Evolutionary conservation across 1,140 invertebrate species (phyloP), one percentile per base, ranked within the genome.

Genomic region (Plectrocnemia conspersa): DNA sequence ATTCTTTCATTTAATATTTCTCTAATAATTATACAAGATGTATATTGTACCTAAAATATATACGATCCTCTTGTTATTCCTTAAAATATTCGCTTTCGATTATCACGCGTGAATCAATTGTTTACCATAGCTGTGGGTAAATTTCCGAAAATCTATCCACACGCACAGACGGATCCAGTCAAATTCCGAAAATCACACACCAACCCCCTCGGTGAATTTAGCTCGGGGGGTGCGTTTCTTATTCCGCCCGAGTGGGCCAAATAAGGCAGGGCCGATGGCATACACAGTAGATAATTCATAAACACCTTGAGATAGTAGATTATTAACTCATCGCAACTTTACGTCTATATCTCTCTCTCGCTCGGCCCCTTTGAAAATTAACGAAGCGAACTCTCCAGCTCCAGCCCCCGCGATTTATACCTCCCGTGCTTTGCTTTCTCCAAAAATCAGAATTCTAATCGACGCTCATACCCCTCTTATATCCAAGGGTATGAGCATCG

Each of bases 401-500:
- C 15, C 9, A 15, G 13, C 11, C 16, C n/a, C 21, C 27, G 2
- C 38, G 7, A 24, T 15, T 46, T 46, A 22, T 23, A n/a, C 44
- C 25, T 25, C 38, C 36, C 21, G 22, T 10, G 27, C 6, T 24
- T 16, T 45, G 4, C 36, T 13, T 42, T 16, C 40, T 45, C 57
- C 49, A 59, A 55, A 59, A 59, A 59, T 60, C 58, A 56, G 52
- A 60, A 60, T 56, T 60, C 58, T 52, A 56, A 60, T 60, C 58
- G 58, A 42, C 33, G 49, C 54, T n/a, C n/a, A n/a, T n/a, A n/a
- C n/a, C 38, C 32, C 35, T 23, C 35, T 47, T 42, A n/a, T 3
- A 40, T 2, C 9, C 15, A 19, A 9, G 13, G 7, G 23, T 25
- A 27, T 45, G 29, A 6, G 33, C n/a, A 53, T 44, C 52, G 27